Conservation (phyloP, 2,888 invertebrate genomes). For the Epinotia bilunana region DNA sequence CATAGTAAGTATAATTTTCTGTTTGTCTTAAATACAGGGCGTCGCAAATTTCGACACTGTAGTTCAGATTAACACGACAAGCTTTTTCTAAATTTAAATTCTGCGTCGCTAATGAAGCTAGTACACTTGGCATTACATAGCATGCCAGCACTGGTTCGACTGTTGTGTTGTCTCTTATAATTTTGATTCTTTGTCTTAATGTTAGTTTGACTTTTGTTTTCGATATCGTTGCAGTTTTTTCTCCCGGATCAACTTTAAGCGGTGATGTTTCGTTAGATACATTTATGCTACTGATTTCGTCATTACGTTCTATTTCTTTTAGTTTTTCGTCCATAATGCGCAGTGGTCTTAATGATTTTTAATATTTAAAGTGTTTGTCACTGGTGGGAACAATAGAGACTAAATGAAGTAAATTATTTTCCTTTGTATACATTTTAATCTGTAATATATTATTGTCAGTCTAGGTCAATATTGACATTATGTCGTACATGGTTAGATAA, state of each 20-base stretch:
- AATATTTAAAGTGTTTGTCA: conserved; percentile 4
- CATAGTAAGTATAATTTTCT: conserved; percentile 82
- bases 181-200: conserved; percentile 64
- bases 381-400: conserved; percentile 9
- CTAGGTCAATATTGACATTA: conserved; percentile 48
- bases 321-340: conserved; percentile 35
- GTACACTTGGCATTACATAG: conserved; percentile 86
- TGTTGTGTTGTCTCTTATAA: conserved; percentile 84
- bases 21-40: conserved; percentile 90
- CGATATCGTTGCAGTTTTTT: conserved; percentile 48
- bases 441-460: conserved; percentile 36
- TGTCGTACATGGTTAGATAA: conserved; percentile 56
- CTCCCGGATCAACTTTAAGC: conserved; percentile 56
- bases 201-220: conserved; percentile 59
- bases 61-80: conserved; percentile 91
- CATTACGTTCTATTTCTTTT: conserved; percentile 50
- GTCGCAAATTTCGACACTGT: conserved; percentile 88
- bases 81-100: conserved; percentile 93
- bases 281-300: conserved; percentile 53
- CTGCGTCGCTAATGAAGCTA: conserved; percentile 91
- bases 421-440: conserved; percentile 53
- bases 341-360: background rate
- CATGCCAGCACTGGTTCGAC: conserved; percentile 90
- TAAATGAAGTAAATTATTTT: conserved; percentile 55
- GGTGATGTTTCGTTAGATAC: conserved; percentile 61